Evolutionary conservation across 1,140 invertebrate species (phyloP).

Genomic region (Drosophila leontia): DNA sequence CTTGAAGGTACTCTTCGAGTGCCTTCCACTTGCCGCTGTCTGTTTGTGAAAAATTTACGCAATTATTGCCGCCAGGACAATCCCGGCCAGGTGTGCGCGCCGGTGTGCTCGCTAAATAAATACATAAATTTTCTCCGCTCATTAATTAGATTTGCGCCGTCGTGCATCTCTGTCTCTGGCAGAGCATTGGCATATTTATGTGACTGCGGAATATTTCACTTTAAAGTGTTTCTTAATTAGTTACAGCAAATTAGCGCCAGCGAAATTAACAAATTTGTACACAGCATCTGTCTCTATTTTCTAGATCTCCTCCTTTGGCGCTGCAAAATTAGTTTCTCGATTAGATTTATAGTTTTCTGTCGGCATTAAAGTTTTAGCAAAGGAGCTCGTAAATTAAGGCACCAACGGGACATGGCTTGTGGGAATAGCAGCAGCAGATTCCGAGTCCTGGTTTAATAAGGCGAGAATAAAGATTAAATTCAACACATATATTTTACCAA

Average conservation of each 20-base stretch:
- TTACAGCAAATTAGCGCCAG: constrained; percentile 64
- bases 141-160: constrained; percentile 67
- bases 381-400: constrained; percentile 7
- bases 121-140: constrained; percentile 59
- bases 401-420: not conserved
- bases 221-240: constrained; percentile 80
- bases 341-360: constrained; percentile 74
- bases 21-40: constrained; percentile 48
- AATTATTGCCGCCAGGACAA: constrained; percentile 60
- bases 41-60: constrained; percentile 74
- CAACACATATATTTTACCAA: not conserved
- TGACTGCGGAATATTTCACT: constrained; percentile 55
- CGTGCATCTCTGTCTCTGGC: constrained; percentile 8
- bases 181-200: constrained; percentile 48
- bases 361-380: constrained; percentile 23
- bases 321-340: constrained; percentile 71
- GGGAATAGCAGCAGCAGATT: not conserved
- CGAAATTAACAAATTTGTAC: constrained; percentile 53
- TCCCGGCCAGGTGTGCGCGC: constrained; percentile 22
- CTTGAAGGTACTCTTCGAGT: constrained; percentile 35
- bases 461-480: constrained; percentile 7
- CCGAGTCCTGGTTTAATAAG: constrained; percentile 3
- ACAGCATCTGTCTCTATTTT: constrained; percentile 25
- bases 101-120: constrained; percentile 50
- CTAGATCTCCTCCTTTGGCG: constrained; percentile 3